These are phyloP conservation scores for Pyrrhopygopsis socrates DNA, from an alignment of 2,888 invertebrate species.

Conservation along the genomic window DNA sequence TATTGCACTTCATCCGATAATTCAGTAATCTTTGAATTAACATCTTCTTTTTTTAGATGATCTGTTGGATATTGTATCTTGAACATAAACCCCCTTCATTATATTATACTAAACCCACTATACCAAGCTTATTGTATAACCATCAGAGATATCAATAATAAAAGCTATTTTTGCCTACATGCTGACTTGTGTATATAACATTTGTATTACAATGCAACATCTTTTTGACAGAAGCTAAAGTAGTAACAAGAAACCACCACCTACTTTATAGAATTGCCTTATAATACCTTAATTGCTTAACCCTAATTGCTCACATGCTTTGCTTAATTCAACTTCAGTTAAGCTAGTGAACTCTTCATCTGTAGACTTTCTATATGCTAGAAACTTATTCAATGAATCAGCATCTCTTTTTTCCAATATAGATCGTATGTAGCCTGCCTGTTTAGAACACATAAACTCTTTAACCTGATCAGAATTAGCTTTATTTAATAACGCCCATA, in stretches of 20 bases:
- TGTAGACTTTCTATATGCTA: neutral
- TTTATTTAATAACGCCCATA: neutral
- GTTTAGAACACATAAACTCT: neutral
- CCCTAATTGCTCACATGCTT: constrained; percentile 3
- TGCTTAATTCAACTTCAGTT: neutral
- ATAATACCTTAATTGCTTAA: neutral
- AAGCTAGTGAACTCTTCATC: neutral
- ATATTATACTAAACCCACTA: neutral
- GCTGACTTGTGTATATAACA: neutral
- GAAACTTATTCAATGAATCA: neutral
- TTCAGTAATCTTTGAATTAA: neutral
- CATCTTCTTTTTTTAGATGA: neutral
- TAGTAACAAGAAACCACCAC: neutral
- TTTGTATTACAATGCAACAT: neutral
- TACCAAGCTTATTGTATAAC: no score
- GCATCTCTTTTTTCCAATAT: neutral
- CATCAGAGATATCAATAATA: neutral
- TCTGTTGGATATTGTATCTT: constrained; percentile 1
- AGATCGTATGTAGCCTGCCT: neutral
- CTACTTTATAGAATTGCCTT: neutral
- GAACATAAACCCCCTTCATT: constrained; percentile 2
- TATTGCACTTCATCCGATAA: no score
- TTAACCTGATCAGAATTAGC: neutral
- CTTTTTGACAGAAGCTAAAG: constrained; percentile 1
- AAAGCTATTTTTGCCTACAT: neutral